Evolutionary conservation across 2,797 vertebrate genomes (phyloP).

Genomic region (Salarias fasciatus): DNA sequence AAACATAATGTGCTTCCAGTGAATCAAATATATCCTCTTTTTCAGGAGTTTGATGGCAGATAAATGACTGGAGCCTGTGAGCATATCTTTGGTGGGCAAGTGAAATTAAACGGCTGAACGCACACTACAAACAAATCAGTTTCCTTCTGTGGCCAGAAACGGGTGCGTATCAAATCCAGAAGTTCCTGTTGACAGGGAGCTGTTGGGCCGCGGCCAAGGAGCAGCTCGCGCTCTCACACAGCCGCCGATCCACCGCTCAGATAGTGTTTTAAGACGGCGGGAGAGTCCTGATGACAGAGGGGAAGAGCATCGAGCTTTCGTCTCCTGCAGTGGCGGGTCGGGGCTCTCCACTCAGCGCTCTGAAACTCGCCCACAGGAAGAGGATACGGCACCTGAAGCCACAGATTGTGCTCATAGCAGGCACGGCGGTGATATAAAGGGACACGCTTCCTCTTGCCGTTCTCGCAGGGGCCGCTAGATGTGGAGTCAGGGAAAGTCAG

Average conservation of each 20-base stretch:
- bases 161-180: slow-evolving; percentile 72
- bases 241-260: slow-evolving; percentile 39
- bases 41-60: slow-evolving; percentile 3
- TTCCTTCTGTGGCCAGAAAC: slow-evolving; percentile 63
- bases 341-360: slow-evolving; percentile 23
- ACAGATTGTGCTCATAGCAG: slow-evolving; percentile 71
- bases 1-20: no score
- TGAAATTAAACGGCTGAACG: slow-evolving; percentile 39
- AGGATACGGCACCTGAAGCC: slow-evolving; percentile 79
- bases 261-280: slow-evolving; percentile 9
- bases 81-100: slow-evolving; percentile 33
- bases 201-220: slow-evolving; percentile 62
- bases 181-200: slow-evolving; percentile 85
- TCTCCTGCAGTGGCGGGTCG: background rate
- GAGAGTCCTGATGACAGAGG: slow-evolving; percentile 5
- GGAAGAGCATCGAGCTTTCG: background rate
- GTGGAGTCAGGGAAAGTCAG: slow-evolving; percentile 48
- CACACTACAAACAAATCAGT: slow-evolving; percentile 67
- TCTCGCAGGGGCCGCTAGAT: slow-evolving; percentile 28
- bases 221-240: slow-evolving; percentile 49
- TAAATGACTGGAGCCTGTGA: slow-evolving; percentile 32
- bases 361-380: slow-evolving; percentile 69
- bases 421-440: slow-evolving; percentile 70
- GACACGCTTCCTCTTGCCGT: slow-evolving; percentile 63
- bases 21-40: background rate